Evolutionary conservation across 2,113 vertebrate genomes (phyloP), one percentile per base, ranked within the genome.

Genomic region (Podarcis raffonei): DNA sequence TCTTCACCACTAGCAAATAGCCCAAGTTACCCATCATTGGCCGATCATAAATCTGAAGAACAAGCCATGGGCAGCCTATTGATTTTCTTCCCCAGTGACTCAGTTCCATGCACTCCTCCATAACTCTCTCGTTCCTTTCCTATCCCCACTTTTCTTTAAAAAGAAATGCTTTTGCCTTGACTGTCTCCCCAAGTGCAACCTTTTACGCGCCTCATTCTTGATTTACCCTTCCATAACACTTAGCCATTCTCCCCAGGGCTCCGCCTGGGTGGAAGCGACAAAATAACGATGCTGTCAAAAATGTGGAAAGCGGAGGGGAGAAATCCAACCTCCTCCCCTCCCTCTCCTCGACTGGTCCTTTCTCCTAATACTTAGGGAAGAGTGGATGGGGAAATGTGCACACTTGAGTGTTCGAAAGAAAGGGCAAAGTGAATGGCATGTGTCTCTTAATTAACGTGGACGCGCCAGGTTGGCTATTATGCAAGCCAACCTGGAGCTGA

Each of bases 401-500:
- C 59, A 5, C 57, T 86, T 89, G 92, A 83, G 59, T 85, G 57
- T 71, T 90, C 87, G 59, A 93, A 69, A 90, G 78, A 83, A 81
- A 90, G 89, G 89, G 4, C 30, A 6, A 90, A 96, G 96, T 96
- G 93, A 92, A 22, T 94, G 94, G 92, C 93, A 93, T 94, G 87
- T 95, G 94, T 94, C 91, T 95, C 93, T 96, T 97, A 96, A 97
- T 97, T 97, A 97, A 92, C 91, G 89, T 7, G 75, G 93, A 68
- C 89, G 89, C 82, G 91, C 93, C 57, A 90, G 95, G 92, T 48
- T 94, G 91, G 87, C 18, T 62, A 62, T 84, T 72, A 81, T 65
- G 83, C 90, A 42, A 42, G 42, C 42, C 42, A 42, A 42, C 42
- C 42, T 42, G 93, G 94, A 94, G 57, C 95, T 96, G 95, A 94